Percentiles rank a stretch among this genome's conserved stretches.
phyloP scores from a whole-genome alignment of 1,140 invertebrate species.

The Achroia grisella region DNA sequence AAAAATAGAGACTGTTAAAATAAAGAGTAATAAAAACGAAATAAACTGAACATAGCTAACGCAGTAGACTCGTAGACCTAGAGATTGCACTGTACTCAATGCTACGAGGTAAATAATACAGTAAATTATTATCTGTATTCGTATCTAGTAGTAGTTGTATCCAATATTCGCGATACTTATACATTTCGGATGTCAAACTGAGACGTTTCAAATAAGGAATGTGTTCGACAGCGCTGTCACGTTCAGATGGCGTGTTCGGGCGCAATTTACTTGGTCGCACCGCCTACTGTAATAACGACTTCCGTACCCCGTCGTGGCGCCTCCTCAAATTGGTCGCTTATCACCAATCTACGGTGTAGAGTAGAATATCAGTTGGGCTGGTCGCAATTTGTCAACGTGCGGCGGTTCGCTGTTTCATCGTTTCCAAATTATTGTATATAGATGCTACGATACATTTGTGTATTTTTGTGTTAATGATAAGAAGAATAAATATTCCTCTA shows the following conservation, averaged over 20 bases:
- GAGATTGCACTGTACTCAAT: not conserved
- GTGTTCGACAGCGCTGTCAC: conserved; percentile 66
- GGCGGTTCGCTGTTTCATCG: conserved; percentile 37
- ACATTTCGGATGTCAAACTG: conserved; percentile 51
- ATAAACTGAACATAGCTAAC: not conserved
- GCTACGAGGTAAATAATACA: not conserved
- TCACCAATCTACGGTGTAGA: conserved; percentile 67
- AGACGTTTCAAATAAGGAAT: conserved; percentile 68
- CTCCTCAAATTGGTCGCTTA: conserved; percentile 72
- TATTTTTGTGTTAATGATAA: not conserved
- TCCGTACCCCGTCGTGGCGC: conserved; percentile 68
- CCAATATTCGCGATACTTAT: conserved; percentile 43
- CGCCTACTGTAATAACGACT: conserved; percentile 72
- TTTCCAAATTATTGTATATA: conserved; percentile 24
- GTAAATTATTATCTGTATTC: not conserved
- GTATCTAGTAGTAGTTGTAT: conserved; percentile 1
- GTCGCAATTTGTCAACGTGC: conserved; percentile 59
- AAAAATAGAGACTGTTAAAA: too few relatives aligned
- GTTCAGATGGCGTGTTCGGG: conserved; percentile 64
- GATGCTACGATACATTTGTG: not conserved
- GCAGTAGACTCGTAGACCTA: not conserved
- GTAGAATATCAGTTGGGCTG: conserved; percentile 57
- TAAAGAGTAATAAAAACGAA: not conserved
- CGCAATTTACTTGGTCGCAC: conserved; percentile 62
- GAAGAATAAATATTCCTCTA: too few relatives aligned